Percentiles rank a stretch among this genome's conserved stretches.
Evolutionary conservation across 2,888 invertebrate species (phyloP).

Genomic region (Volucella bombylans): DNA sequence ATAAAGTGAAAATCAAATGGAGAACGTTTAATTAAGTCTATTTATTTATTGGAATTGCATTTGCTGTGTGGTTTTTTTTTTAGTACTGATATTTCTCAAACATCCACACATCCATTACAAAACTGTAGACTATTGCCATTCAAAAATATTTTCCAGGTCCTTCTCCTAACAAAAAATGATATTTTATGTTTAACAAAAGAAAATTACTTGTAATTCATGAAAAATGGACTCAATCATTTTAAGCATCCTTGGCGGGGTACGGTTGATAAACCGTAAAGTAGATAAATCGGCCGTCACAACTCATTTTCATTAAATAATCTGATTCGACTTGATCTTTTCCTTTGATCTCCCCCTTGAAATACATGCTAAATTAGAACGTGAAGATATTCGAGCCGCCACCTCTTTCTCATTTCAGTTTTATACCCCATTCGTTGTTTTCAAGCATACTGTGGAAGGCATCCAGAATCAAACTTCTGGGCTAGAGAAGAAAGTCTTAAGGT

Average conservation of each 20-base stretch:
- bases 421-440: conserved; percentile 8
- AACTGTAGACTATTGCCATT: too few species aligned
- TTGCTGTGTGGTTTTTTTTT: conserved; percentile 27
- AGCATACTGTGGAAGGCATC: neutral
- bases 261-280: neutral
- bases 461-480: too few species aligned
- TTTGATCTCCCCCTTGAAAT: neutral
- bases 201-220: neutral
- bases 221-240: neutral
- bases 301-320: neutral
- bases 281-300: neutral
- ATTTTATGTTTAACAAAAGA: too few species aligned
- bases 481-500: too few species aligned
- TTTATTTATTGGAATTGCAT: conserved; percentile 61
- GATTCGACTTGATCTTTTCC: neutral
- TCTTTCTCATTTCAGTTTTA: conserved; percentile 2
- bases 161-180: too few species aligned
- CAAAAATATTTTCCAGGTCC: too few species aligned
- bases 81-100: too few species aligned
- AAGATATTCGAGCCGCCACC: conserved; percentile 1
- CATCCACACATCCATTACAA: too few species aligned
- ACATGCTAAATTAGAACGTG: neutral
- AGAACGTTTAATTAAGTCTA: conserved; percentile 41
- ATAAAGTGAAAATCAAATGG: conserved; percentile 43
- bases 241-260: conserved; percentile 6